These are phyloP conservation scores for Sphecodes monilicornis DNA, from an alignment of 2,888 invertebrate genomes.

Conservation along the genomic window DNA sequence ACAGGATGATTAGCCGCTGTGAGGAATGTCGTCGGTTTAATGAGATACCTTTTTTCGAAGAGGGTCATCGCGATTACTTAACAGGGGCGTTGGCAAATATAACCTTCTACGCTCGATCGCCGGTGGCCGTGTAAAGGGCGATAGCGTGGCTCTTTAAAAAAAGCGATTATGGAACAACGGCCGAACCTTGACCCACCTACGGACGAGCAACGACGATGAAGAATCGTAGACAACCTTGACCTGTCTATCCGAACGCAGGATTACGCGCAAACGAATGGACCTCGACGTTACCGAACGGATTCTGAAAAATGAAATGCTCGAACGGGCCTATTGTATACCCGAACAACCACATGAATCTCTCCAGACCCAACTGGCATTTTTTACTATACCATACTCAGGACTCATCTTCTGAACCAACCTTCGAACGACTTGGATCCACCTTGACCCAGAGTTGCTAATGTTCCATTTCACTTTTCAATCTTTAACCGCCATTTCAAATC, in stretches of 20 bases:
- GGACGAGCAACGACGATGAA: conserved; percentile 20
- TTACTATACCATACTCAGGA: too few species aligned
- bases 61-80: conserved; percentile 39
- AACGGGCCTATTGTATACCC: not conserved
- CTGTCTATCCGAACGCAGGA: conserved; percentile 36
- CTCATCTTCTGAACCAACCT: too few species aligned
- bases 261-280: conserved; percentile 12
- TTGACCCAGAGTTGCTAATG: too few species aligned
- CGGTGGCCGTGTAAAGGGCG: conserved; percentile 34
- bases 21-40: conserved; percentile 20
- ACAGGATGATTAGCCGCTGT: conserved; percentile 19
- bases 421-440: too few species aligned
- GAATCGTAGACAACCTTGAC: conserved; percentile 44
- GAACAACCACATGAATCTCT: too few species aligned
- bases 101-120: conserved; percentile 18
- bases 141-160: conserved; percentile 15
- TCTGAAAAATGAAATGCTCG: not conserved
- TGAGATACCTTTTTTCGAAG: conserved; percentile 4
- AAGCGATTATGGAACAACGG: conserved; percentile 24
- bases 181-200: conserved; percentile 56
- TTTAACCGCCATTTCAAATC: too few species aligned
- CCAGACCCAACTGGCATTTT: too few species aligned
- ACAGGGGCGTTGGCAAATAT: conserved; percentile 34
- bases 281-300: not conserved
- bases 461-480: too few species aligned